Base-by-base conservation (phyloP, 2,888 invertebrate genomes). In the Lasioglossum figueresi region DNA sequence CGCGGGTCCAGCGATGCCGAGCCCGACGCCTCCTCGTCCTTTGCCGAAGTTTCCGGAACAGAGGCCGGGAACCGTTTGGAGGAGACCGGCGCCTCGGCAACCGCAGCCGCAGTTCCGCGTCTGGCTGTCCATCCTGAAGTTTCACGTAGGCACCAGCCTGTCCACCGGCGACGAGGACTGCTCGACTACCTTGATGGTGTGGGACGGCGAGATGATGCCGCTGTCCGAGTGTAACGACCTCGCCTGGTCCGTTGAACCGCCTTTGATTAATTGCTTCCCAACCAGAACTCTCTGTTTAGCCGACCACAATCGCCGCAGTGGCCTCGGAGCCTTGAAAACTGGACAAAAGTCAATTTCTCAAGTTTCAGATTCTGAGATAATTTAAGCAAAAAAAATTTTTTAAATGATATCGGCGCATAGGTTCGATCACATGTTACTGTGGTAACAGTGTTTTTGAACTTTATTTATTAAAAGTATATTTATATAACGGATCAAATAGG, bases 81-180 rank as follows among this genome's bases (percentile, higher is more conserved):
- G 96, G 43, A 95, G 96, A 81, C 95, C 95, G 2, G 95, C 96
- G 0, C 95, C 96, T 63, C 95, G 96, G 75, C 94, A 96, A 73
- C 23, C 97, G 3, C 95, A 96, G 78, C 96, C 97, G 8, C 96
- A 98, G 88, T 98, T 97, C 93, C 96, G 97, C 89, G 98, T 98
- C 10, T 98, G 98, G 98, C 96, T 98, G 89, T 98, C 98, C 10
- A 97, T 98, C 91, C 96, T 98, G 89, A 98, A 98, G 95, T 98
- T 98, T 95, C 97, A 98, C 95, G 97, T 98, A 90, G 97, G 97
- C 88, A 96, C 96, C 80, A 96, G 96, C 92, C 96, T 97, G 12
- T 96, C 97, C 91, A 96, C 96, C 85, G 94, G 95, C 88, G 97
- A 97, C 92, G 97, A 97, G 94, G 97, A 98, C 90, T 98, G 98